These are phyloP conservation scores for Calyptommatus sinebrachiatus DNA, from an alignment of 2,113 vertebrate genomes.

Conservation along the genomic window DNA sequence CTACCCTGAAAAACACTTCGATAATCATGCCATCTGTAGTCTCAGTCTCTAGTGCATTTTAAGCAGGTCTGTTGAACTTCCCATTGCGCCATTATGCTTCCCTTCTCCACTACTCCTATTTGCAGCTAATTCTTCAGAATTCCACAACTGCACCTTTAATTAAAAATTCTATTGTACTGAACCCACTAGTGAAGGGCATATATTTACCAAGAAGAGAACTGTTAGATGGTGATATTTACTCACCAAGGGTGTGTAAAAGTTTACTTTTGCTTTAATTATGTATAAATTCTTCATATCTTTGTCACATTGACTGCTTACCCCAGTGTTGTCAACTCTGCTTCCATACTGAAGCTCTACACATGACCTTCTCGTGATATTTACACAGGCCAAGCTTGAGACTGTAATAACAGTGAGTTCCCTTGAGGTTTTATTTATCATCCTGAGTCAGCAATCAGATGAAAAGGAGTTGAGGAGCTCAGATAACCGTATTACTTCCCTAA, in stretches of 20 bases:
- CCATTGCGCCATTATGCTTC: background rate
- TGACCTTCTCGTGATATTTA: conserved; percentile 69
- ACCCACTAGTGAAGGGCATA: conserved; percentile 28
- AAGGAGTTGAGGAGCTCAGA: conserved; percentile 6
- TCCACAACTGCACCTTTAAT: conserved; percentile 44
- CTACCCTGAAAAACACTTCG: no score
- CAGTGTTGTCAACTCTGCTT: conserved; percentile 48
- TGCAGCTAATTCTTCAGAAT: conserved; percentile 38
- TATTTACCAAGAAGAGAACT: conserved; percentile 58
- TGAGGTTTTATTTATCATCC: conserved; percentile 17
- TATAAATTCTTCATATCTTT: conserved; percentile 31
- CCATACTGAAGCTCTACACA: conserved; percentile 43
- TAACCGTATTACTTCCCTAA: background rate
- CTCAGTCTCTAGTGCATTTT: background rate
- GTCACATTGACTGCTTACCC: conserved; percentile 42
- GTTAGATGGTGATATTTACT: conserved; percentile 41
- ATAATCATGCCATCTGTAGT: no score
- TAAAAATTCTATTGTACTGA: conserved; percentile 45
- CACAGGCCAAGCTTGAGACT: conserved; percentile 39
- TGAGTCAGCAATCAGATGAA: conserved; percentile 35
- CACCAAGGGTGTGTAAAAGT: conserved; percentile 29
- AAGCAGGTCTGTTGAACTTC: background rate
- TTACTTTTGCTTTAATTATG: conserved; percentile 36
- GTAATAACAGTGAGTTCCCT: conserved; percentile 27
- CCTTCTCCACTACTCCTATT: background rate